These are phyloP conservation scores for Venustaconcha ellipsiformis DNA, from an alignment of 1,140 invertebrate genomes.

Conservation along the genomic window DNA sequence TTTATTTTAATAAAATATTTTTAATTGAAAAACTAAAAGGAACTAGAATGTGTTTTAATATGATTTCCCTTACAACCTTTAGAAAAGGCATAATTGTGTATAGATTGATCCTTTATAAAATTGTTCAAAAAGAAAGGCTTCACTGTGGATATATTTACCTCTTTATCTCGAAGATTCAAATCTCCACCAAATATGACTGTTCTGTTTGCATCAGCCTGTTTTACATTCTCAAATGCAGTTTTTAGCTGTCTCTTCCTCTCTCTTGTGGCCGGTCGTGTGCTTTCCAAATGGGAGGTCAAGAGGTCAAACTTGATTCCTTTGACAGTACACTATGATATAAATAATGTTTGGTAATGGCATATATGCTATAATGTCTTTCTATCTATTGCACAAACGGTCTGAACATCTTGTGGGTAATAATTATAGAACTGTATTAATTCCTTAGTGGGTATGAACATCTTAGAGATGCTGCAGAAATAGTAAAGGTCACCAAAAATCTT, in stretches of 20 bases:
- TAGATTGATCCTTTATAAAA: too few relatives aligned
- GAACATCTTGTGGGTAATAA: too few relatives aligned
- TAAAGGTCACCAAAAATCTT: too few relatives aligned
- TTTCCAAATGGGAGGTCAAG: constrained; percentile 76
- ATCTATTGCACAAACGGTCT: background rate
- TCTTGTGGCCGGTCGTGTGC: constrained; percentile 69
- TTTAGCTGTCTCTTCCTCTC: constrained; percentile 71
- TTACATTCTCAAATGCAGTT: constrained; percentile 66
- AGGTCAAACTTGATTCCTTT: constrained; percentile 69
- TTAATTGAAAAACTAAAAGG: background rate
- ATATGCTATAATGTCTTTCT: background rate
- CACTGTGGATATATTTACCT: constrained; percentile 64
- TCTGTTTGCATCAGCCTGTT: constrained; percentile 50
- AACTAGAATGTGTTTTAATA: background rate
- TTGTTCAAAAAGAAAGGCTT: too few relatives aligned
- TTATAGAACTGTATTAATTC: too few relatives aligned
- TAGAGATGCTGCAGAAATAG: too few relatives aligned
- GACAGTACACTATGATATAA: constrained; percentile 67
- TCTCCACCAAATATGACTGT: constrained; percentile 75
- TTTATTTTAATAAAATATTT: constrained; percentile 5
- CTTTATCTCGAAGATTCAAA: constrained; percentile 75
- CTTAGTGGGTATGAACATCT: too few relatives aligned
- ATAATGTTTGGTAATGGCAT: background rate
- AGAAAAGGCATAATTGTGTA: too few relatives aligned
- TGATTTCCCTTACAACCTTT: background rate